Base-by-base conservation (phyloP, 2,797 vertebrate species). In the Miichthys miiuy region DNA sequence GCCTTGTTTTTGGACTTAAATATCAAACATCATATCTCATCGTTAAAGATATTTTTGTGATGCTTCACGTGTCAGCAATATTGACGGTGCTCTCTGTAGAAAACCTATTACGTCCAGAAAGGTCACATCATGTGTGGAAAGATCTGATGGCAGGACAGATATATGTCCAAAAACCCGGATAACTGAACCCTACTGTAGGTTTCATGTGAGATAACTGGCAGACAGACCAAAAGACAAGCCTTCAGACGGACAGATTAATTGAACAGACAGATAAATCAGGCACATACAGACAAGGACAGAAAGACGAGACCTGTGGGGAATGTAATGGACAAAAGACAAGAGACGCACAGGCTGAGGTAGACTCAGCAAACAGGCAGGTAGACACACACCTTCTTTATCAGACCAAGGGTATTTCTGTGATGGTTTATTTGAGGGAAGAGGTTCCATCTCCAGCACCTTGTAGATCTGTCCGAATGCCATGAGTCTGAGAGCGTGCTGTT, bases 381-480 rank as follows among this genome's bases (percentile, higher is more conserved):
- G 61, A 57, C 61, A 76, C 85, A 38, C 57, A 94, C 98, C 98
- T 96, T 99, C 98, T 97, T 97, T 99, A 85, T 99, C 97, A 90
- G 95, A 95, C 98, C 98, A 98, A 27, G 97, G 96, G 87, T 97
- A 99, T 94, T 98, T 99, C 94, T 99, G 98, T 89, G 96, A 97
- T 66, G 97, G 97, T 92, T 99, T 99, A 94, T 96, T 98, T 90
- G 97, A 98, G 72, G 97, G 97, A 73, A 99, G 97, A 65, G 98
- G 97, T 65, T 99, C 98, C 98, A 99, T 99, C 90, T 98, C 98
- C 93, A 99, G 90, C 84, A 99, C 97, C 92, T 98, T 99, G 93
- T 97, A 98, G 93, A 99, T 98, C 91, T 99, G 97, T 87, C 97
- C 98, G 71, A 99, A 99, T 6, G 98, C 98, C 93, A 98, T 97